Evolutionary conservation across 2,888 invertebrate species (phyloP), one percentile per base, ranked within the genome.

Genomic region (Carabus problematicus): DNA sequence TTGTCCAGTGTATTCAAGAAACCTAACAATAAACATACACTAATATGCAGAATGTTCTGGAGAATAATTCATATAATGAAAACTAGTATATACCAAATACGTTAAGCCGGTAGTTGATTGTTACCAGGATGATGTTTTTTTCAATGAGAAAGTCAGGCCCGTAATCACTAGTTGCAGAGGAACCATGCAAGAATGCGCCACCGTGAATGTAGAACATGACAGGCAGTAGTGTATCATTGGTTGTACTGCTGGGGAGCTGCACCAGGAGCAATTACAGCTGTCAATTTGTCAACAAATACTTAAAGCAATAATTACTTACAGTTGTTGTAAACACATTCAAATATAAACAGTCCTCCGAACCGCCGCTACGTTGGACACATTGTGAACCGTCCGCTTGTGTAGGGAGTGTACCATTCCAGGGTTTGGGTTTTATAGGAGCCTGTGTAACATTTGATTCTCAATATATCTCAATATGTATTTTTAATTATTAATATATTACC

Each of bases 1-100:
- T 64, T 75, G 72, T 59, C 80, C 49, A 80, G 79, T 16, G 82
- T 69, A 64, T 77, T 77, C 1, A 82, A 75, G 68, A 80, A 80
- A 0, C 66, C 63, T 63, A 41, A 52, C 16, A 19, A 45, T 12
- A 6, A 45, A 45, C 14, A 45, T 45, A 14, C n/a, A 45, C n/a
- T 3, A 45, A 12, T 45, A 14, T 45, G 29, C 6, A 3, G 3
- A 2, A 29, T 29, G n/a, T n/a, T n/a, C n/a, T n/a, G n/a, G n/a
- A 29, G 29, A 45, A 45, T 45, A 45, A 45, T 14, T 4, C 14
- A 45, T 4, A 12, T 45, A 45, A 45, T 1, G 3, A n/a, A n/a
- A n/a, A 12, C 1, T 4, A 45, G 1, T 4, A 45, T 14, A 52
- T 54, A 63, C 63, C 66, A 11, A 66, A 66, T 29, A 66, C 47